A percentile compares a stretch with the other conserved stretches of the same genome.
phyloP scores from a whole-genome alignment of 2,888 invertebrate species.

The Melieria crassipennis region DNA sequence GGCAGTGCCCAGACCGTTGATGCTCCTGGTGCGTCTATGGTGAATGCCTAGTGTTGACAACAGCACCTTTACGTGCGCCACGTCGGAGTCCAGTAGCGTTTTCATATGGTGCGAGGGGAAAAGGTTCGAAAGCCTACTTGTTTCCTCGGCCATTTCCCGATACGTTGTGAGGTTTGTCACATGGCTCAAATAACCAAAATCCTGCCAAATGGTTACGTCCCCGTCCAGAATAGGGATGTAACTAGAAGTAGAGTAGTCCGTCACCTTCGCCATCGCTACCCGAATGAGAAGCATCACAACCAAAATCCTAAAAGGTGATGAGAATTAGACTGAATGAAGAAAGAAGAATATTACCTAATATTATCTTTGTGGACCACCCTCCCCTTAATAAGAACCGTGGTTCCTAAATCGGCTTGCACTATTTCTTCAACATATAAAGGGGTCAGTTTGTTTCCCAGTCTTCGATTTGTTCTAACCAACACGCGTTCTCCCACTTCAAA shows the following conservation, averaged over 20 bases:
- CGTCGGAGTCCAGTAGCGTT: constrained; percentile 8
- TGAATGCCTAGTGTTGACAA: constrained; percentile 11
- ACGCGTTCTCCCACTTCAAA: too few relatives aligned
- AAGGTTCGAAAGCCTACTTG: not conserved
- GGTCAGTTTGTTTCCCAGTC: too few relatives aligned
- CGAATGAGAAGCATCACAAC: constrained; percentile 1
- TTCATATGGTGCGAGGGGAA: constrained; percentile 5
- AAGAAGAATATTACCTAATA: too few relatives aligned
- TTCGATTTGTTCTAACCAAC: too few relatives aligned
- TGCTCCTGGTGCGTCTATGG: constrained; percentile 5
- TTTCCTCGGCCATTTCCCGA: constrained; percentile 1
- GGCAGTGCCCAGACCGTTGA: constrained; percentile 2
- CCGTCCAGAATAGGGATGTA: constrained; percentile 15
- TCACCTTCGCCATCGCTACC: not conserved
- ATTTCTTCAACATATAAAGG: too few relatives aligned
- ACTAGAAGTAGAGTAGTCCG: constrained; percentile 3
- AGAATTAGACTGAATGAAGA: too few relatives aligned
- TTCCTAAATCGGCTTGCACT: too few relatives aligned
- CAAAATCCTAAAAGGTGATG: too few relatives aligned
- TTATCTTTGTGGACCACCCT: too few relatives aligned
- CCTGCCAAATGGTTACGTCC: constrained; percentile 5
- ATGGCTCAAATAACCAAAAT: constrained; percentile 7
- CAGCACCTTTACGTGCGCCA: constrained; percentile 5
- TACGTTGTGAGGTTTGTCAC: constrained; percentile 4
- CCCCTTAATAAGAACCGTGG: too few relatives aligned